Base-by-base conservation (phyloP, 2,113 vertebrate species). In the Gasterosteus nipponicus region DNA sequence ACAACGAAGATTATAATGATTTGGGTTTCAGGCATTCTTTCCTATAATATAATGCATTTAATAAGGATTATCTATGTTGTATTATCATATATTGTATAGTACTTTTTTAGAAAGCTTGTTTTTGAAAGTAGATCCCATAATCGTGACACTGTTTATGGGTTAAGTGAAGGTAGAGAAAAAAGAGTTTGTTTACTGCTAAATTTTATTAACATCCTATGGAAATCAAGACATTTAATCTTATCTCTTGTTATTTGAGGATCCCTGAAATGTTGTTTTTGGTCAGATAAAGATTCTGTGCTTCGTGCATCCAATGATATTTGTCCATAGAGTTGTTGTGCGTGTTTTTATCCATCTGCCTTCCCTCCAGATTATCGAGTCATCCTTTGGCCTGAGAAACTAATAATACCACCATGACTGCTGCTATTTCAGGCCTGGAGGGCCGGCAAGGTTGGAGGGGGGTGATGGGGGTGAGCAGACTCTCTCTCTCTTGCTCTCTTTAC, bases 381-480 rank as follows among this genome's bases (percentile, higher is more conserved):
- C 84, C 80, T 85, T 76, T 63, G 61, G 82, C 74, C 82, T 35
- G 54, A 67, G 57, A 51, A 47, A 49, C 90, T 92, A 91, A 86
- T 86, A 87, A 90, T 93, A 92, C 14, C 78, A 47, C 64, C 69
- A 3, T 80, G 71, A 81, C 59, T 46, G 69, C 59, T 73, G 70
- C 88, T 92, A 92, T 93, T 93, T 92, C 80, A 38, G 77, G 69
- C 35, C 39, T n/a, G n/a, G 29, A 22, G 39, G 78, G 76, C 67
- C 73, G 61, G 63, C 63, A 19, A 75, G 80, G 71, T 47, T 66
- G 72, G 68, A 41, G 58, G 79, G 75, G 66, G 53, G 11, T 39
- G 39, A 54, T 1, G 22, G 29, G 70, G 10, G n/a, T 54, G 77
- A 59, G 12, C 35, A 69, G 64, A 71, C 14, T 31, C 61, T 18